Evolutionary conservation across 2,113 vertebrate species (phyloP).

Genomic region (Sylvilagus bachmani): DNA sequence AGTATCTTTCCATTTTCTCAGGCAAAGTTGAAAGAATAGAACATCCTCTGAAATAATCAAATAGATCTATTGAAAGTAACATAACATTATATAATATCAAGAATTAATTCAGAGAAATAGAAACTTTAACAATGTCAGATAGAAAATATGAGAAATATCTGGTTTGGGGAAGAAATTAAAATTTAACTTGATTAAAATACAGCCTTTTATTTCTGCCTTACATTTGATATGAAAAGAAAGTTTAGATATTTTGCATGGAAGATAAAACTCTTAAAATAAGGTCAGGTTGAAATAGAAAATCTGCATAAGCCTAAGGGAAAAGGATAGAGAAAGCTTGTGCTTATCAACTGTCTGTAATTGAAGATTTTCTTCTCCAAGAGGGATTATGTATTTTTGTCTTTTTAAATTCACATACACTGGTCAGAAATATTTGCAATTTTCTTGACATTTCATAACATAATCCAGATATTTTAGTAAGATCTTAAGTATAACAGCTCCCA

Average conservation of each 20-base stretch:
- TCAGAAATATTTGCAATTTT: not conserved
- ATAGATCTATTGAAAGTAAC: not conserved
- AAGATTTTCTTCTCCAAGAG: slow-evolving; percentile 50
- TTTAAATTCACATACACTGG: not conserved
- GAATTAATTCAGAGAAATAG: slow-evolving; percentile 7
- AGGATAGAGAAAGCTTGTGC: not conserved
- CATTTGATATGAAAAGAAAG: not conserved
- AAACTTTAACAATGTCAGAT: not conserved
- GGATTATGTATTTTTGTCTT: not conserved
- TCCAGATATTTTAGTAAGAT: not conserved
- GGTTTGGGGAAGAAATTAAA: not conserved
- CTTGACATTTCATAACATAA: slow-evolving; percentile 1
- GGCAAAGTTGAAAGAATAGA: not conserved
- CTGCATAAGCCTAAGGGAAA: not conserved
- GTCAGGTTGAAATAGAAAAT: slow-evolving; percentile 7
- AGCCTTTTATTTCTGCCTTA: not conserved
- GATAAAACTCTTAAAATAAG: not conserved
- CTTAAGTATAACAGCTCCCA: not conserved
- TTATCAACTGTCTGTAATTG: not conserved
- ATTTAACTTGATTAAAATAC: not conserved
- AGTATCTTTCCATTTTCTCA: not conserved
- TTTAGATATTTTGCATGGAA: not conserved
- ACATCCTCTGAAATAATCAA: not conserved
- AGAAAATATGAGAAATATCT: not conserved
- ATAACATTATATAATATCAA: not conserved